Conservation (phyloP, 2,113 vertebrate genomes). For the Formicarius rufipectus region DNA sequence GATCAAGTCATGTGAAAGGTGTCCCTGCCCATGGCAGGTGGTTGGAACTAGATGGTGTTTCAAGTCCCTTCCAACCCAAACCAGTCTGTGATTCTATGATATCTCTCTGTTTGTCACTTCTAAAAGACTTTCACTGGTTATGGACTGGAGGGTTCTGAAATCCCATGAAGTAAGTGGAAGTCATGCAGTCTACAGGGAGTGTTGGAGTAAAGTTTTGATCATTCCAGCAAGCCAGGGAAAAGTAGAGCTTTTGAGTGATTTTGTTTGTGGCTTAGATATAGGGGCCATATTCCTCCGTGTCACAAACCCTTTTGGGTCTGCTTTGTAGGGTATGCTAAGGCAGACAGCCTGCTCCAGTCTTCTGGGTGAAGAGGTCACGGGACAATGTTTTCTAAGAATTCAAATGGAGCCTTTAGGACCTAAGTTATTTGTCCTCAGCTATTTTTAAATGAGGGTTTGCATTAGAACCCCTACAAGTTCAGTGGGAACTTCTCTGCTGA, state of each 20-base stretch:
- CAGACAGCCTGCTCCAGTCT: neutral
- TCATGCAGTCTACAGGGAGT: neutral
- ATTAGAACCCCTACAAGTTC: neutral
- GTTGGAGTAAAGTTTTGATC: conserved; percentile 11
- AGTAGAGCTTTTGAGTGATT: neutral
- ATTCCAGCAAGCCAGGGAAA: conserved; percentile 20
- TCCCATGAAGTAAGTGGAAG: neutral
- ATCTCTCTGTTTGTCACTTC: neutral
- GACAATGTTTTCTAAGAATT: conserved; percentile 7
- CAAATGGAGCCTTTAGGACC: conserved; percentile 4
- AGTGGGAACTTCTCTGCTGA: neutral
- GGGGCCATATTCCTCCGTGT: neutral
- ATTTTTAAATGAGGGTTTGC: neutral
- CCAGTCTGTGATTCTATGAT: neutral
- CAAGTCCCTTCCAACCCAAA: neutral
- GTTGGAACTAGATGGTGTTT: neutral
- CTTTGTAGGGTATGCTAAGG: neutral
- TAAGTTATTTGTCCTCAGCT: neutral
- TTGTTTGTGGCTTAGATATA: neutral
- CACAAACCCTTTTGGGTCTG: neutral
- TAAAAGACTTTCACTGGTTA: neutral
- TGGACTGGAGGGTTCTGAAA: neutral
- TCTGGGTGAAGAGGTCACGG: conserved; percentile 9
- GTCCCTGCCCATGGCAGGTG: neutral
- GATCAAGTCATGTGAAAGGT: neutral